Evolutionary conservation across 2,113 vertebrate genomes (phyloP), one percentile per base, ranked within the genome.

Genomic region (Austrofundulus limnaeus): DNA sequence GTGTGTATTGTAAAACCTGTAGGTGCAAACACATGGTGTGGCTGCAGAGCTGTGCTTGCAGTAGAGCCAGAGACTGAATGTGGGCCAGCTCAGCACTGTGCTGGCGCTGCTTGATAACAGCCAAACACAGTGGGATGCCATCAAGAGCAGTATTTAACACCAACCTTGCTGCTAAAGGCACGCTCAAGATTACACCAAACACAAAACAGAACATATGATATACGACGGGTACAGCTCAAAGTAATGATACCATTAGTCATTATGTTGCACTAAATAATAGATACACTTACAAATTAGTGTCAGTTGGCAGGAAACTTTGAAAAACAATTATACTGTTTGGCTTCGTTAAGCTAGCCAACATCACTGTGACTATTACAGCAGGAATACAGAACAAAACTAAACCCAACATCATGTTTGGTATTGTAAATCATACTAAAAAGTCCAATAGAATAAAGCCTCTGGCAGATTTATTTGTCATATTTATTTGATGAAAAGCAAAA

Each of bases 101-200:
- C 84, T 89, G 83, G 66, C 4, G 23, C 72, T 17, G 67, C 34
- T 66, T 75, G 84, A 89, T 89, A 88, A 88, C 77, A 75, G 57
- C 56, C 59, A 38, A 55, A 58, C 68, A 66, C 61, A 56, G 34
- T 23, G 41, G 59, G 54, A 53, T 31, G 67, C 42, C 51, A 71
- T 54, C 54, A 67, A 9, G 49, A 70, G 54, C 50, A 19, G 47
- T 0, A 0, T 24, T 61, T 43, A 61, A 20, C 14, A 42, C 56
- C 66, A 70, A 75, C 43, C 62, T 57, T 67, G 55, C 70, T n/a
- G 42, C 54, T 61, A 17, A 47, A 48, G 49, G 37, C 43, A 23
- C 1, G 20, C 15, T 53, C 59, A 60, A 16, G 25, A 65, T 42
- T 38, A 56, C 15, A 23, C 17, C 12, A 31, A 42, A 48, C 24